Evolutionary conservation across 1,140 invertebrate species (phyloP).

Genomic region (Nylanderia fulva): DNA sequence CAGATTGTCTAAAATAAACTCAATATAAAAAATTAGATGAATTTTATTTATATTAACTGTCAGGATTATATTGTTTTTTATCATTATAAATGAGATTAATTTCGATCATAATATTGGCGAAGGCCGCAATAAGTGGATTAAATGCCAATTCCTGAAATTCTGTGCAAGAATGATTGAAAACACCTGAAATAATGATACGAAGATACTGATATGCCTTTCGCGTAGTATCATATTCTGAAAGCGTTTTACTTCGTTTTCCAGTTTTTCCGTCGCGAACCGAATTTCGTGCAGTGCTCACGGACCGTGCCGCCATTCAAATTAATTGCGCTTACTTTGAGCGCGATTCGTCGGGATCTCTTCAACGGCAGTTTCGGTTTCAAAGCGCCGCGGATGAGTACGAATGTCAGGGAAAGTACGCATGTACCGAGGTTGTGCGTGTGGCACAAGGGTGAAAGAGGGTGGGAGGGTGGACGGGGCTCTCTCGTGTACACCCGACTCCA

Average conservation of each 20-base stretch:
- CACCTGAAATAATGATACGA: background rate
- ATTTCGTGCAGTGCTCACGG: conserved; percentile 43
- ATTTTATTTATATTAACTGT: background rate
- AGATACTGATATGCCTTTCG: conserved; percentile 22
- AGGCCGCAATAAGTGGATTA: background rate
- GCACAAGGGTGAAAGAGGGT: conserved; percentile 22
- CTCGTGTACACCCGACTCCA: conserved; percentile 80
- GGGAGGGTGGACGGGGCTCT: conserved; percentile 48
- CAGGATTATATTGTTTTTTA: background rate
- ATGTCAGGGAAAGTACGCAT: conserved; percentile 50
- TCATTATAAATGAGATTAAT: conserved; percentile 19
- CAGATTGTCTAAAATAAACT: no score
- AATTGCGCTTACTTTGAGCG: conserved; percentile 56
- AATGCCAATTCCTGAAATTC: conserved; percentile 7
- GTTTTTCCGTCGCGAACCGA: conserved; percentile 52
- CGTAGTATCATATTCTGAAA: conserved; percentile 27
- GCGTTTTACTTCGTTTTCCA: conserved; percentile 38
- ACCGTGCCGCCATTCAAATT: conserved; percentile 44
- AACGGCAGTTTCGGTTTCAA: conserved; percentile 54
- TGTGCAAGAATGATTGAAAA: conserved; percentile 9
- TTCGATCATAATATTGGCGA: background rate
- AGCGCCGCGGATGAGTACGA: conserved; percentile 28
- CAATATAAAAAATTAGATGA: background rate
- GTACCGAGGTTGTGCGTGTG: conserved; percentile 61
- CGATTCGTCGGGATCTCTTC: conserved; percentile 44